Evolutionary conservation across 2,888 invertebrate species (phyloP), one percentile per base, ranked within the genome.

Genomic region (Eilema caniola): DNA sequence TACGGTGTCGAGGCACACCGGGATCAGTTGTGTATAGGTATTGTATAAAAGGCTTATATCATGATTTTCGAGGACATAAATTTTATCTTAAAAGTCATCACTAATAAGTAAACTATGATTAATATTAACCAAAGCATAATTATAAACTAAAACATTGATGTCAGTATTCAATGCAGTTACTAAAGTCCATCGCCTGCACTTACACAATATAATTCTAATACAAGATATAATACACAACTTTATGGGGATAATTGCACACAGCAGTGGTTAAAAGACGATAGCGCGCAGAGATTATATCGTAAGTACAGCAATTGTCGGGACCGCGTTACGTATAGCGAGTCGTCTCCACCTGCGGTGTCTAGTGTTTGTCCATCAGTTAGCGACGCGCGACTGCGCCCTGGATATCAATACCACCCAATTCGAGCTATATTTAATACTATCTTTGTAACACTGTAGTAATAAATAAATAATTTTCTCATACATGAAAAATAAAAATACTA

Each of bases 61-160:
- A 95, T 93, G 93, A 94, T 94, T 93, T 89, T 78, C 89, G 86
- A 86, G 86, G 90, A 91, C 92, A 92, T 90, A 83, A 88, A 85
- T 84, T 88, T 90, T 84, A 89, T 85, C 90, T 91, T 91, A 91
- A 84, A 89, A 92, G 90, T 91, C 91, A 91, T 92, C 91, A 89
- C 93, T 94, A 82, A 81, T 82, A 92, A 92, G 92, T 92, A 92
- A 94, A 93, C 90, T 92, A 93, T 93, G 89, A 92, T 91, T 93
- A 93, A 92, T 92, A 92, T 92, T 93, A 94, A 94, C 92, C 91
- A 91, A 94, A 95, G 91, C 92, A 90, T 90, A 93, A 93, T 89
- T 92, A 93, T 86, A 92, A 93, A 93, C 93, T 94, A 94, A 89
- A 93, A 90, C 90, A 93, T 82, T 92, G 90, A 93, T 88, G 89